A percentile compares a stretch with the other conserved stretches of the same genome.
phyloP scores from a whole-genome alignment of 2,797 vertebrate species.

The Eleutherodactylus coqui region DNA sequence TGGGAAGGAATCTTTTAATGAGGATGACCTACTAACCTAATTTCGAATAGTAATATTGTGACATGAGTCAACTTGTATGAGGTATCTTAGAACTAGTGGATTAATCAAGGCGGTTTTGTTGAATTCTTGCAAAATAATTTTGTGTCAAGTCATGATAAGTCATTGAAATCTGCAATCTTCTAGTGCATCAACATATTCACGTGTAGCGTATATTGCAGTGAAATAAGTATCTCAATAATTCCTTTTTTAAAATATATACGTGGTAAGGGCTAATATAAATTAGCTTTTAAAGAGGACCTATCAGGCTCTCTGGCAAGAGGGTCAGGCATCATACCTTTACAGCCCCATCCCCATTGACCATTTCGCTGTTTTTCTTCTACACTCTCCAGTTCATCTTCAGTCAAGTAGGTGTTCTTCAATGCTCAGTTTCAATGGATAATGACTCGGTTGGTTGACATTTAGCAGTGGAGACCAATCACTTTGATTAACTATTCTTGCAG shows the following conservation, averaged over 20 bases:
- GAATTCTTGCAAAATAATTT: not conserved
- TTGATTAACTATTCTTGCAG: no score
- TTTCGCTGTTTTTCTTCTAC: no score
- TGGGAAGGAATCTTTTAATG: not conserved
- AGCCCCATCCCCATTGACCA: no score
- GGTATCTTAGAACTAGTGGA: not conserved
- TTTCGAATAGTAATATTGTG: not conserved
- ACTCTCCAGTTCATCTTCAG: no score
- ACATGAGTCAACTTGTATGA: not conserved
- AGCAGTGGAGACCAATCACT: no score
- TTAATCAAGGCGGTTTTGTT: not conserved
- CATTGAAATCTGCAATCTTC: not conserved
- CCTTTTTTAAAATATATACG: not conserved
- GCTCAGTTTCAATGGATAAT: no score
- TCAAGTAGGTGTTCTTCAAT: no score
- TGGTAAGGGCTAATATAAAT: no score
- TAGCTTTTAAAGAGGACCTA: no score
- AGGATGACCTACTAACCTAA: not conserved
- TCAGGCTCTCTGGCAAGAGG: no score
- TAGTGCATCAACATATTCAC: not conserved
- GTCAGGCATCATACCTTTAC: no score
- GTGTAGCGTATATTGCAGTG: not conserved
- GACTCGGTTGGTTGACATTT: no score
- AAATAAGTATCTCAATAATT: not conserved
- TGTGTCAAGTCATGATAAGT: not conserved